Percentiles rank a stretch among this genome's conserved stretches.
These are phyloP conservation scores for Betta splendens DNA, from an alignment of 2,797 vertebrate species.

Conservation along the genomic window DNA sequence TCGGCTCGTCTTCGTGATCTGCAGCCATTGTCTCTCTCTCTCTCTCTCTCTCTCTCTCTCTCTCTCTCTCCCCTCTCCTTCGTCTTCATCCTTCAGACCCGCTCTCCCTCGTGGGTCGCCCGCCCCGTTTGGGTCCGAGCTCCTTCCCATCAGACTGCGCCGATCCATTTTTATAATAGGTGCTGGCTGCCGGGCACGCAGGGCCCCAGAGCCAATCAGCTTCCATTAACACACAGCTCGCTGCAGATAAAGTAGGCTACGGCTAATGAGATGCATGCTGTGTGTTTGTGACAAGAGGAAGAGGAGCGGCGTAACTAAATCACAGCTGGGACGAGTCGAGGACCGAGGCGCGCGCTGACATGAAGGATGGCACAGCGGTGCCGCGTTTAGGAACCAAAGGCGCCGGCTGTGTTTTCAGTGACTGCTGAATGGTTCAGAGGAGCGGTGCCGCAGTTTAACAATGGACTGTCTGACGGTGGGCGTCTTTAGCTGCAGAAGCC, in stretches of 20 bases:
- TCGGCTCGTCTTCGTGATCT: slow-evolving; percentile 37
- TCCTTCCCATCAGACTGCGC: slow-evolving; percentile 35
- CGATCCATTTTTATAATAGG: slow-evolving; percentile 62
- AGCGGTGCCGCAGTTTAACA: no score
- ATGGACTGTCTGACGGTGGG: no score
- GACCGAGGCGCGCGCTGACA: neutral
- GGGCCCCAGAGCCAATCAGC: slow-evolving; percentile 46
- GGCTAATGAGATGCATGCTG: slow-evolving; percentile 46
- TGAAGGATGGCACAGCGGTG: neutral
- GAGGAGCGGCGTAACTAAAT: slow-evolving; percentile 12
- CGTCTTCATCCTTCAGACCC: slow-evolving; percentile 20
- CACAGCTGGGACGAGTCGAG: neutral
- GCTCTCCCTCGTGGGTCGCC: slow-evolving; percentile 7
- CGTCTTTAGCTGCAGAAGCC: no score
- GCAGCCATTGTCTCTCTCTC: slow-evolving; percentile 28
- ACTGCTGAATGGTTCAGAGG: no score
- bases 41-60: slow-evolving; percentile 19
- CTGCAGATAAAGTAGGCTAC: slow-evolving; percentile 37
- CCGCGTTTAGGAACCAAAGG: slow-evolving; percentile 1
- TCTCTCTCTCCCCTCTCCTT: neutral
- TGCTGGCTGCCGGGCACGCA: slow-evolving; percentile 39
- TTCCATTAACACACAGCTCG: slow-evolving; percentile 45
- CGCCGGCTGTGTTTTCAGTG: neutral
- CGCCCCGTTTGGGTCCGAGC: slow-evolving; percentile 11
- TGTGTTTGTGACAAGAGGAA: slow-evolving; percentile 25